Percentiles rank a stretch among this genome's conserved stretches.
Evolutionary conservation across 35 echinoderm and acorn worm genomes (phyloP).

Genomic region (Stichopus chloronotus): DNA sequence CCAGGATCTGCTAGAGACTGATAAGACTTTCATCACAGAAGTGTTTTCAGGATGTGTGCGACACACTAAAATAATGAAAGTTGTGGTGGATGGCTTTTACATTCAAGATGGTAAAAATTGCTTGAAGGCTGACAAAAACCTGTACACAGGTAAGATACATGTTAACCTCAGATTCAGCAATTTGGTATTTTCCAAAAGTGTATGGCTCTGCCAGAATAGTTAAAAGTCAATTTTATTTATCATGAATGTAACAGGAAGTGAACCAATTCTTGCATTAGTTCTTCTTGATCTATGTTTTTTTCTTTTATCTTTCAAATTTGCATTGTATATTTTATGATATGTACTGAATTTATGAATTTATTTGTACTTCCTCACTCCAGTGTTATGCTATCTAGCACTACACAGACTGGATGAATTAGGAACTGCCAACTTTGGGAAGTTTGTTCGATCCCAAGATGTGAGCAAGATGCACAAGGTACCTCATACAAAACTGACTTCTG

Average conservation of each 20-base stretch:
- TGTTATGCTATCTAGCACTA: conserved; percentile 85
- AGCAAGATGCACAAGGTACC: conserved; percentile 93
- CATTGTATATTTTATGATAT: too few species aligned
- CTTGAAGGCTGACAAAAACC: conserved; percentile 87
- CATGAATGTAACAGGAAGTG: too few species aligned
- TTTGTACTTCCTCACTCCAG: conserved; percentile 50
- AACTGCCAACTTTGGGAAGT: conserved; percentile 83
- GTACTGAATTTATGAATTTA: too few species aligned
- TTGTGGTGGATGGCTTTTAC: conserved; percentile 86
- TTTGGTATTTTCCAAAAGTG: background rate
- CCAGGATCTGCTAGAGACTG: conserved; percentile 64
- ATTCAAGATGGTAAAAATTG: conserved; percentile 79
- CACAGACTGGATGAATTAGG: conserved; percentile 88
- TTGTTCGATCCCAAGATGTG: conserved; percentile 92
- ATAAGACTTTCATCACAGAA: conserved; percentile 85
- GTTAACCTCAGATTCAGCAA: background rate
- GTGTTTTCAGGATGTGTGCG: conserved; percentile 94
- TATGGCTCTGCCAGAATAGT: too few species aligned
- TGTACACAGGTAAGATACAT: conserved; percentile 81
- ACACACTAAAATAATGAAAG: conserved; percentile 87
- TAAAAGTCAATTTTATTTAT: too few species aligned
- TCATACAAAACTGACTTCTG: background rate
- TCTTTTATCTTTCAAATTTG: too few species aligned
- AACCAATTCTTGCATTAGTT: too few species aligned
- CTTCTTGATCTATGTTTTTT: too few species aligned